A percentile compares a stretch with the other conserved stretches of the same genome.
These are phyloP conservation scores for Atethmia centrago DNA, from an alignment of 2,888 invertebrate genomes.

Conservation along the genomic window DNA sequence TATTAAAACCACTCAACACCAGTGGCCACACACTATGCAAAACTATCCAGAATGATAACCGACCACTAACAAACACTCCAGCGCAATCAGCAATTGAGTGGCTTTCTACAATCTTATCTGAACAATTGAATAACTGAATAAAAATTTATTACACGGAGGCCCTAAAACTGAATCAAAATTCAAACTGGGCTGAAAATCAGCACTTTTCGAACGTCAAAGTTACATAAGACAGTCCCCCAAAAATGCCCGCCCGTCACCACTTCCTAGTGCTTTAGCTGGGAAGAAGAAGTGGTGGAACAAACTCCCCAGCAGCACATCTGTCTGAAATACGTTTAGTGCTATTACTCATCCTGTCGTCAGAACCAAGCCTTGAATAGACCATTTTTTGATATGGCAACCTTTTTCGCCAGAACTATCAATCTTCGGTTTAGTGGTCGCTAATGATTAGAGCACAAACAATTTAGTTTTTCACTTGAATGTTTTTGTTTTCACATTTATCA, in stretches of 20 bases:
- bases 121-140: constrained; percentile 50
- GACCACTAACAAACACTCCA: constrained; percentile 33
- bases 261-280: no score
- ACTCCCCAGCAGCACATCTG: no score
- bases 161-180: no score
- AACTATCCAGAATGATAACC: constrained; percentile 28
- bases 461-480: constrained; percentile 9
- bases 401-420: constrained; percentile 26
- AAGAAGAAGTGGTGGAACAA: no score
- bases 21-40: constrained; percentile 14
- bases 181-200: no score
- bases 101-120: constrained; percentile 44
- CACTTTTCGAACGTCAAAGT: no score
- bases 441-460: constrained; percentile 17
- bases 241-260: no score
- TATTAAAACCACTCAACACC: constrained; percentile 29
- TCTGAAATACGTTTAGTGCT: constrained; percentile 27
- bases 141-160: constrained; percentile 34
- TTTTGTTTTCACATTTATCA: constrained; percentile 28
- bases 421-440: constrained; percentile 1
- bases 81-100: constrained; percentile 51
- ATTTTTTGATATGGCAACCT: constrained; percentile 8
- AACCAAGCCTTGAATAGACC: background rate
- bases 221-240: no score
- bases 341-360: constrained; percentile 35